Percentiles rank a stretch among this genome's conserved stretches.
phyloP scores from a whole-genome alignment of 2,797 vertebrate species.

The Hydrocynus forskahlii region DNA sequence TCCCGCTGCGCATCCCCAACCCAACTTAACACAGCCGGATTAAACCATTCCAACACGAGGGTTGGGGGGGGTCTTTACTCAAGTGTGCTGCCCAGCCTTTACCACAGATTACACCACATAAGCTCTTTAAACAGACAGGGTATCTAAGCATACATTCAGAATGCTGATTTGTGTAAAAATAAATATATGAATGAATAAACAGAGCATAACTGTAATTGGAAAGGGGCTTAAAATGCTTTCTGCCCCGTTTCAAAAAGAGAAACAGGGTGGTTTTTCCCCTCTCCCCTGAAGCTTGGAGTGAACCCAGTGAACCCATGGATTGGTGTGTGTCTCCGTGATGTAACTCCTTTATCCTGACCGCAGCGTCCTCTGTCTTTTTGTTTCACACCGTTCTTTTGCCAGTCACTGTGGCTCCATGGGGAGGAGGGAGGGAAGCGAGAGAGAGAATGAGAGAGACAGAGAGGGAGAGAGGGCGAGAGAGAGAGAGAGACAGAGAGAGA shows the following conservation, averaged over 20 bases:
- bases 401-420: neutral
- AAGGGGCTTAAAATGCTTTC: neutral
- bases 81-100: neutral
- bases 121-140: neutral
- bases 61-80: slow-evolving; percentile 11
- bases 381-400: neutral
- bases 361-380: slow-evolving; percentile 11
- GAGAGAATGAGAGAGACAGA: neutral
- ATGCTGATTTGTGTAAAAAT: neutral
- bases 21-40: slow-evolving; percentile 33
- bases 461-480: neutral
- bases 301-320: slow-evolving; percentile 51
- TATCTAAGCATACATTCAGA: neutral
- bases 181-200: too few relatives aligned
- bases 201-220: neutral
- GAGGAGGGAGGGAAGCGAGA: too few relatives aligned
- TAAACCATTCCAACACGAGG: slow-evolving; percentile 35
- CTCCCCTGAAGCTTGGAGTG: slow-evolving; percentile 22
- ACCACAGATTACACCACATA: slow-evolving; percentile 19
- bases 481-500: neutral
- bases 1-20: slow-evolving; percentile 18
- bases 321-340: slow-evolving; percentile 20
- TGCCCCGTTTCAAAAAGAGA: neutral
- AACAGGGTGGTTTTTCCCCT: neutral
- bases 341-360: neutral